phyloP scores from a whole-genome alignment of 1,140 invertebrate species.

The Conus betulinus region DNA sequence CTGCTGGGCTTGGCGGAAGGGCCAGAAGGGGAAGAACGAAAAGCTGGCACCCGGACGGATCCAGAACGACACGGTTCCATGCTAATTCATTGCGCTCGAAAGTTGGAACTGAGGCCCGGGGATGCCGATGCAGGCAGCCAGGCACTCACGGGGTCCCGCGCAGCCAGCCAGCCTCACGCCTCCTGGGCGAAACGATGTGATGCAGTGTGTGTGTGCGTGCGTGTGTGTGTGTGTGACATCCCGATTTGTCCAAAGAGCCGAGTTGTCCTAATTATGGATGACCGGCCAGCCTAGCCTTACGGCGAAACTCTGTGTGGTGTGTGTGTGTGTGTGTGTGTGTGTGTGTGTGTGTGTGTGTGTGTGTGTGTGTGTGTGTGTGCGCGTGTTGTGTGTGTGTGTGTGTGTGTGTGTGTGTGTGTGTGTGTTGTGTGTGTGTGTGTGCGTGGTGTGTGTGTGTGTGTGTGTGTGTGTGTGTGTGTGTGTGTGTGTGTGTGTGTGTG shows the following conservation, averaged over 20 bases:
- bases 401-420: too few relatives aligned
- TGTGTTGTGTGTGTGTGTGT: too few relatives aligned
- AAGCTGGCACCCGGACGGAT: conserved; percentile 26
- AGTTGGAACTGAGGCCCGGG: conserved; percentile 32
- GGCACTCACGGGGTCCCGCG: not conserved
- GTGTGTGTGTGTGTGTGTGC: not conserved
- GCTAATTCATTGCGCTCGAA: conserved; percentile 39
- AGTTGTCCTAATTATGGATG: too few relatives aligned
- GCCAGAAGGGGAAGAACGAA: conserved; percentile 6
- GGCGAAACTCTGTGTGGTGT: too few relatives aligned
- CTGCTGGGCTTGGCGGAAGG: conserved; percentile 9
- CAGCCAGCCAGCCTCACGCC: not conserved
- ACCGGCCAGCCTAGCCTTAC: too few relatives aligned
- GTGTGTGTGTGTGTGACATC: not conserved
- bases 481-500: too few relatives aligned
- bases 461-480: too few relatives aligned
- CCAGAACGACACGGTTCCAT: conserved; percentile 57
- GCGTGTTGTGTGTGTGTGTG: not conserved
- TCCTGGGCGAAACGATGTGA: not conserved
- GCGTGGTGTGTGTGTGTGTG: too few relatives aligned
- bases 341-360: not conserved
- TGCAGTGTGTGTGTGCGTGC: not conserved
- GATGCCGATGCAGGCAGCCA: not conserved
- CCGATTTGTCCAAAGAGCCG: too few relatives aligned
- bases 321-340: not conserved